phyloP scores from a whole-genome alignment of 1,140 invertebrate genomes.

The Hylaeus anthracinus region DNA sequence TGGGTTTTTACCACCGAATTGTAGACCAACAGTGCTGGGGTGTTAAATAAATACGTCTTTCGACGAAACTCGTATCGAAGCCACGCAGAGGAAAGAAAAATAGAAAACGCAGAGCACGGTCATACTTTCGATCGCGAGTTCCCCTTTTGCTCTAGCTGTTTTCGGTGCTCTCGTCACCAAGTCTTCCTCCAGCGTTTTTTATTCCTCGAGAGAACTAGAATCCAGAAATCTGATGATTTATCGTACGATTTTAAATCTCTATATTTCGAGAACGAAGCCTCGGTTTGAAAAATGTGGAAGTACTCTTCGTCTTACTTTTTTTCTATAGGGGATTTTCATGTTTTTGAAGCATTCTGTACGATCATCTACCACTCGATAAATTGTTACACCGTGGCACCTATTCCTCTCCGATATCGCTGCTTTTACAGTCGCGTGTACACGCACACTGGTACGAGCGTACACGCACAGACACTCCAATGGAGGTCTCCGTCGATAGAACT shows the following conservation, averaged over 20 bases:
- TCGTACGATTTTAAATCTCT: too few relatives aligned
- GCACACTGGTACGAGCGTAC: too few relatives aligned
- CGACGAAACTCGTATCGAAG: neutral
- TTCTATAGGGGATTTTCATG: neutral
- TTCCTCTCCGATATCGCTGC: neutral
- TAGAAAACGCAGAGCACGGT: neutral
- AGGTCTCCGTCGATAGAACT: slow-evolving; percentile 12
- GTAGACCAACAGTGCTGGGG: neutral
- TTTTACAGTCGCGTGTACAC: neutral
- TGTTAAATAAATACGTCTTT: neutral
- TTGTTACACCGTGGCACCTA: neutral
- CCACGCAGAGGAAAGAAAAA: neutral
- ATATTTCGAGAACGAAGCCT: too few relatives aligned
- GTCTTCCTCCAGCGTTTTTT: neutral
- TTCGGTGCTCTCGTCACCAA: neutral
- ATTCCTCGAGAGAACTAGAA: too few relatives aligned
- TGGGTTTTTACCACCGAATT: neutral
- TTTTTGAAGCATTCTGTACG: too few relatives aligned
- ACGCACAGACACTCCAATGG: neutral
- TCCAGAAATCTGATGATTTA: too few relatives aligned
- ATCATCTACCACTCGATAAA: neutral
- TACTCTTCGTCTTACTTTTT: neutral
- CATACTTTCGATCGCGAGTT: neutral
- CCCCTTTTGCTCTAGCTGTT: neutral
- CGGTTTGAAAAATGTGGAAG: too few relatives aligned